These are phyloP conservation scores for Drosophila athabasca DNA, from an alignment of 1,140 invertebrate species.

Conservation along the genomic window DNA sequence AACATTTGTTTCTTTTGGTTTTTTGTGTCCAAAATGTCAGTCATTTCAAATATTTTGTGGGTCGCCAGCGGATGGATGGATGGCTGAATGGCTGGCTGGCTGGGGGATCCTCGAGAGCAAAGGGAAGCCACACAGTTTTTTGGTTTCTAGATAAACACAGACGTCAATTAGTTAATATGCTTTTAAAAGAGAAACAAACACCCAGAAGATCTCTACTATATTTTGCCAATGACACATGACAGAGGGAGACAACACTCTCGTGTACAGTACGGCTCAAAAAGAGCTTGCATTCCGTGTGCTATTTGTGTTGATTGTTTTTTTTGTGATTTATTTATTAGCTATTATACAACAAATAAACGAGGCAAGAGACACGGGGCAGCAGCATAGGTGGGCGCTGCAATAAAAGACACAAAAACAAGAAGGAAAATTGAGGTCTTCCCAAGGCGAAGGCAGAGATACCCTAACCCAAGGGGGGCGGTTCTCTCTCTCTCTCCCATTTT, in stretches of 20 bases:
- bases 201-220: background rate
- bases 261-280: constrained; percentile 60
- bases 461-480: no score
- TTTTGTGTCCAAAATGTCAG: constrained; percentile 65
- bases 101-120: background rate
- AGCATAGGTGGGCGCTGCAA: background rate
- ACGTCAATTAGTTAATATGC: constrained; percentile 78
- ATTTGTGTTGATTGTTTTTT: constrained; percentile 3
- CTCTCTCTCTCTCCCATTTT: no score
- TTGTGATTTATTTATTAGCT: constrained; percentile 12
- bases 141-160: constrained; percentile 63
- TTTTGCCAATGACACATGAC: constrained; percentile 43
- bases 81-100: background rate
- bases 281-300: constrained; percentile 39
- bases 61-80: constrained; percentile 12
- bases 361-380: constrained; percentile 5
- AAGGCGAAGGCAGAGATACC: no score
- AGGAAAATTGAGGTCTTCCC: no score
- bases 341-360: constrained; percentile 48
- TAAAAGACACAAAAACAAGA: background rate
- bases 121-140: constrained; percentile 23
- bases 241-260: no score
- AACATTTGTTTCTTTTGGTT: constrained; percentile 57
- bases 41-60: constrained; percentile 58
- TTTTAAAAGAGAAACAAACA: constrained; percentile 42